Evolutionary conservation across 2,888 invertebrate genomes (phyloP), one percentile per base, ranked within the genome.

Genomic region (Junonia oenone): DNA sequence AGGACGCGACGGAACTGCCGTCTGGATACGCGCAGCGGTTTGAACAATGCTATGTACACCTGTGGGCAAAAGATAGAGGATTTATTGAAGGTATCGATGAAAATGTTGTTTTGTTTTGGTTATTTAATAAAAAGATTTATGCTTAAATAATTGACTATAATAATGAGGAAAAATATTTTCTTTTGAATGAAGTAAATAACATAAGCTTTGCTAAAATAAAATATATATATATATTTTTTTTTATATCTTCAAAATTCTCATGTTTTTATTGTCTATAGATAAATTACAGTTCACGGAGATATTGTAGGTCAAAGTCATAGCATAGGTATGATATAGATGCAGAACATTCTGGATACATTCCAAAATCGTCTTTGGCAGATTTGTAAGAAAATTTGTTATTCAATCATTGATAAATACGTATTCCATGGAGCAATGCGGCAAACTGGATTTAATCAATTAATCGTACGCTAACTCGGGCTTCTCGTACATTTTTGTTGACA

Each of bases 1-100:
- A 96, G 91, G 71, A 97, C 93, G 72, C 94, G 93, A 59, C 94
- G 93, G 84, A 97, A 97, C 89, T 96, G 96, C 65, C 94, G 92
- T 53, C 96, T 91, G 27, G 95, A 94, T 61, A 97, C 96, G 62
- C 94, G 92, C 56, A 97, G 91, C 26, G 97, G 97, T 78, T 94
- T 93, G 87, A 97, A 97, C 59, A 96, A 91, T 48, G 95, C 94
- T 68, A 92, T 80, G 82, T 96, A 97, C 37, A 96, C 94, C 95
- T 96, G 91, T 14, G 55, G 51, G 45, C 1, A 8, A 31, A 8
- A 15, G 19, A 22, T n/a, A 31, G 19, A n/a, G 15, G 27, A n/a
- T 14, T 9, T 22, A 22, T 8, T 40, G 11, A 14, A 43, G 5
- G 26, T 43, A 8, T n/a, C n/a, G n/a, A n/a, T n/a, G n/a, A n/a